Percentiles rank a stretch among this genome's conserved stretches.
Conservation (phyloP, 2,113 vertebrate species). For the Alectura lathami region DNA sequence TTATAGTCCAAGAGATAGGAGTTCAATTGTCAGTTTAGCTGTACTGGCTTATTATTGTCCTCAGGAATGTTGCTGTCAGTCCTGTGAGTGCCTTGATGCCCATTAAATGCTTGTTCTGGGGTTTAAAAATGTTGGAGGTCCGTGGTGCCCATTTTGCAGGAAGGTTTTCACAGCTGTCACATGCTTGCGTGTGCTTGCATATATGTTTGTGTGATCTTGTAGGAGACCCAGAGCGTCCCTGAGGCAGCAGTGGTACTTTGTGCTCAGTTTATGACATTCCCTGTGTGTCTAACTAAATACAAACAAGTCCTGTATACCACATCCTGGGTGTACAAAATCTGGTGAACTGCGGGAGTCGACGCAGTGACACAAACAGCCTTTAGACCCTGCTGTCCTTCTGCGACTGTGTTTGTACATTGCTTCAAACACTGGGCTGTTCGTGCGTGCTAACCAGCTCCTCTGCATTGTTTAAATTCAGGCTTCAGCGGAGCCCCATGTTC, state of each 20-base stretch:
- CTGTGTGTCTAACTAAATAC: neutral
- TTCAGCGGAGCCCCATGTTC: neutral
- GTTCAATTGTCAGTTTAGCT: neutral
- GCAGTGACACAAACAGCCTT: slow-evolving; percentile 12
- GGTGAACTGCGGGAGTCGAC: neutral
- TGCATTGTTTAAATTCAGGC: slow-evolving; percentile 43
- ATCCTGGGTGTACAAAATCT: neutral
- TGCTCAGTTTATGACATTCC: neutral
- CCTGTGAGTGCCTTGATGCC: neutral
- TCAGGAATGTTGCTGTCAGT: neutral
- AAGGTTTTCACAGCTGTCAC: neutral
- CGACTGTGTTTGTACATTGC: neutral
- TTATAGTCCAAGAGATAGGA: neutral
- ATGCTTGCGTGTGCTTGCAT: neutral
- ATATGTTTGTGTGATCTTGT: neutral
- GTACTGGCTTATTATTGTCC: neutral
- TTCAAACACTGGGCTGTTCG: slow-evolving; percentile 6
- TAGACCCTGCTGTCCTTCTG: neutral
- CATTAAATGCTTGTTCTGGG: neutral
- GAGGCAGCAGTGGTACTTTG: neutral
- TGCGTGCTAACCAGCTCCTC: neutral
- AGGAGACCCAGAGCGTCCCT: neutral
- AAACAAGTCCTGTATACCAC: neutral
- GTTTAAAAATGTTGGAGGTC: neutral
- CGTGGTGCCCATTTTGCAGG: neutral